Evolutionary conservation across 2,888 invertebrate species (phyloP).

Genomic region (Thera britannica): DNA sequence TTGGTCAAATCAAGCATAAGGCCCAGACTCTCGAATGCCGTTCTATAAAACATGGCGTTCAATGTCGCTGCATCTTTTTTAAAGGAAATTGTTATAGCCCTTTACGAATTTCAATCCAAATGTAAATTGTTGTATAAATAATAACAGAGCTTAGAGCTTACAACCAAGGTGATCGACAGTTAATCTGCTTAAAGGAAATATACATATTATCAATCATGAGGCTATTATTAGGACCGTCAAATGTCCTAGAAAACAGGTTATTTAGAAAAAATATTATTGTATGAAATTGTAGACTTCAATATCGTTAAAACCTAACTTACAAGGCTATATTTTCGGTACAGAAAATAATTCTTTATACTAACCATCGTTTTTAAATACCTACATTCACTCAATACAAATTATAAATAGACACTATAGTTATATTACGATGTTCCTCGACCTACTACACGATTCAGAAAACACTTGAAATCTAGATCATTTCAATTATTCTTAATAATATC

Average conservation of each 20-base stretch:
- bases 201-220: slow-evolving; percentile 38
- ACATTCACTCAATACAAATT: slow-evolving; percentile 48
- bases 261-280: slow-evolving; percentile 57
- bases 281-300: slow-evolving; percentile 55
- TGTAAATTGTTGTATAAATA: slow-evolving; percentile 40
- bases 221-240: slow-evolving; percentile 47
- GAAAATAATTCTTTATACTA: slow-evolving; percentile 62
- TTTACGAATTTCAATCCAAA: slow-evolving; percentile 32
- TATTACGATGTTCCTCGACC: slow-evolving; percentile 73
- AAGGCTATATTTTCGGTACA: slow-evolving; percentile 58
- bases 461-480: not conserved
- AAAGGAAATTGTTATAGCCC: slow-evolving; percentile 27
- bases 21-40: slow-evolving; percentile 13
- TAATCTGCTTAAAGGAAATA: slow-evolving; percentile 44
- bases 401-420: slow-evolving; percentile 52
- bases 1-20: no score
- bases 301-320: slow-evolving; percentile 54
- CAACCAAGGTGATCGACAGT: slow-evolving; percentile 53
- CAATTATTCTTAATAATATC: no score
- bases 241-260: slow-evolving; percentile 68
- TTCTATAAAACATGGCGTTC: slow-evolving; percentile 35
- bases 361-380: slow-evolving; percentile 71
- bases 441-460: slow-evolving; percentile 56
- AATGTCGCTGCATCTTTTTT: slow-evolving; percentile 30
- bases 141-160: slow-evolving; percentile 58